A percentile compares a stretch with the other conserved stretches of the same genome.
Conservation (phyloP, 2,797 vertebrate species). For the Poeciliopsis presidionis region DNA sequence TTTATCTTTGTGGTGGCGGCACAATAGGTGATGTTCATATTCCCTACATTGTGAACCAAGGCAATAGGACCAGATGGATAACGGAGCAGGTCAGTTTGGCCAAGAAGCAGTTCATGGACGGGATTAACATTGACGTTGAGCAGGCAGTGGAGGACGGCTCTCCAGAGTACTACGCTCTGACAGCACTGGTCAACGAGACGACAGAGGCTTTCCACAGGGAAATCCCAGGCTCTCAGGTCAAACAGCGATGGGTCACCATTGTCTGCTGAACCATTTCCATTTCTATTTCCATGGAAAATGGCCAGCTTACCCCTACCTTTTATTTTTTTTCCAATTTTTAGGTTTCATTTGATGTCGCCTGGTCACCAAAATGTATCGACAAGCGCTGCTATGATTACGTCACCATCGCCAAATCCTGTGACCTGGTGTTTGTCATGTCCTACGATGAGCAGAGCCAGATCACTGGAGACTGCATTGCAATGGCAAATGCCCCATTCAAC, state of each 20-base stretch:
- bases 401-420: constrained; percentile 88
- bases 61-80: constrained; percentile 89
- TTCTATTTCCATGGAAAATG: neutral
- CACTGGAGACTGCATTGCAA: constrained; percentile 88
- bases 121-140: constrained; percentile 96
- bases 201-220: constrained; percentile 89
- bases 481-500: constrained; percentile 89
- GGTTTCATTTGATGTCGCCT: constrained; percentile 96
- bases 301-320: neutral
- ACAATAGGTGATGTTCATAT: constrained; percentile 86
- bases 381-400: constrained; percentile 92
- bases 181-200: constrained; percentile 90
- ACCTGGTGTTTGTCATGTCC: constrained; percentile 97
- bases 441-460: constrained; percentile 96
- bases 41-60: constrained; percentile 82
- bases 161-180: constrained; percentile 88
- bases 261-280: neutral
- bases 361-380: constrained; percentile 91
- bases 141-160: constrained; percentile 84
- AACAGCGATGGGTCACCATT: neutral
- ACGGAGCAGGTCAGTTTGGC: constrained; percentile 84
- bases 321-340: constrained; percentile 51
- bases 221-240: constrained; percentile 94
- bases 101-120: constrained; percentile 93
- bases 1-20: constrained; percentile 18